Conservation (phyloP, 2,113 vertebrate genomes). For the Phylloscopus trochilus region DNA sequence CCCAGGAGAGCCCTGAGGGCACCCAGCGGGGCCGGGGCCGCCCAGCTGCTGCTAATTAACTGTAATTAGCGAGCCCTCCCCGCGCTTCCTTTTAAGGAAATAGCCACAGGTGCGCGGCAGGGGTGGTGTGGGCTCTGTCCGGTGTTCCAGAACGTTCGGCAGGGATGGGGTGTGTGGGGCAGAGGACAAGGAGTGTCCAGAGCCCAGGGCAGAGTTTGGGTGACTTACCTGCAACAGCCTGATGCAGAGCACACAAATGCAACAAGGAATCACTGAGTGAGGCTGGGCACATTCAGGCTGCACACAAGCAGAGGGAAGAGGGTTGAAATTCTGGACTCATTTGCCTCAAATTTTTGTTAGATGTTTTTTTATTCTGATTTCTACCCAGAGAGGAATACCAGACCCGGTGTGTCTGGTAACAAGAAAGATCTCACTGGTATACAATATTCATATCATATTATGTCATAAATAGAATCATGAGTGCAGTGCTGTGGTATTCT, state of each 20-base stretch:
- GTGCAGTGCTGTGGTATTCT: not conserved
- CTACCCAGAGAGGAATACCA: not conserved
- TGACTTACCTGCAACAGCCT: not conserved
- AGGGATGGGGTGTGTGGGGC: fast-evolving
- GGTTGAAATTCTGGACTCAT: not conserved
- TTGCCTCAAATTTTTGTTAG: not conserved
- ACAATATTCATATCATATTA: not conserved
- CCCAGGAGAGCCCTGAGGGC: not conserved
- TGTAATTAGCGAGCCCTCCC: not conserved
- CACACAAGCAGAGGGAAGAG: not conserved
- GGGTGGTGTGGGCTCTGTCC: fast-evolving
- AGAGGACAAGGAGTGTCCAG: fast-evolving
- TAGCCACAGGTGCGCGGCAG: fast-evolving
- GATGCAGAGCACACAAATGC: not conserved
- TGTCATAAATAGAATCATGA: not conserved
- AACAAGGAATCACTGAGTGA: fast-evolving
- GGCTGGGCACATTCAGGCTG: not conserved
- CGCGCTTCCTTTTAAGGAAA: no score
- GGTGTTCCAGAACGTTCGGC: fast-evolving
- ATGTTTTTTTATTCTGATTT: not conserved
- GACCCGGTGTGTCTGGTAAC: not conserved
- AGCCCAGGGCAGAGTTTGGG: no score
- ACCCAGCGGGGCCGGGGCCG: fast-evolving
- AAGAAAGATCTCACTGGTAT: not conserved
- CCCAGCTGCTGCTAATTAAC: not conserved